Base-by-base conservation (phyloP, 1,140 invertebrate genomes). In the Macrostomum lignano region DNA sequence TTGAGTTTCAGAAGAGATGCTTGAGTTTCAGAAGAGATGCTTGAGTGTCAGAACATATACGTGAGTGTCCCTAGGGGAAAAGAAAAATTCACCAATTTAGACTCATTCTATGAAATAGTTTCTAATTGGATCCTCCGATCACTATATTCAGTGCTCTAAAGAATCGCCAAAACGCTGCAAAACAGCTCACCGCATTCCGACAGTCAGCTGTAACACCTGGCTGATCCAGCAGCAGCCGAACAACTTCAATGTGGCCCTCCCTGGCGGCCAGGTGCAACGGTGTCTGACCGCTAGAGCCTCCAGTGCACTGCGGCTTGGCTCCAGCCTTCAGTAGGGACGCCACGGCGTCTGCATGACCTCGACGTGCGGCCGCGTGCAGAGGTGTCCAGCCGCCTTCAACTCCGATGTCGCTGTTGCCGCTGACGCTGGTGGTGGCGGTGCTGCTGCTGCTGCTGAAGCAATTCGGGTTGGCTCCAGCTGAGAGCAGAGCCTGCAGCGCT, bases 241-340 rank as follows among this genome's bases (percentile, higher is more conserved):
- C 82, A 35, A 94, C 76, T 41, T 76, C 68, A 30, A 77, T 69
- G 53, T 93, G 81, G 2, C 84, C 84, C 65, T 93, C 84, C 58
- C 93, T 91, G 20, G 79, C 81, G 28, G 84, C 81, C 47, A 93
- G 65, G 60, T 93, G 84, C 43, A 93, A 65, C 21, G 84, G 84
- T 59, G 91, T 93, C 41, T 93, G 65, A 32, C 84, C 81, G 65
- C 23, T 35, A 35, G 3, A 38, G 41, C 10, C 17, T 19, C 7
- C 31, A 28, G 20, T 39, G 20, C 3, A 36, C 14, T 31, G 19
- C 23, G 24, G 3, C 15, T 25, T 11, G 6, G 34, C 34, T 25
- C 34, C 39, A 32, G 41, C 29, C 11, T 47, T 21, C 19, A 58
- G 28, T 13, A 65, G 38, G 5, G 44, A 32, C 28, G 46, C 34